Evolutionary conservation across 2,888 invertebrate genomes (phyloP).

Genomic region (Scaptomyza flava): DNA sequence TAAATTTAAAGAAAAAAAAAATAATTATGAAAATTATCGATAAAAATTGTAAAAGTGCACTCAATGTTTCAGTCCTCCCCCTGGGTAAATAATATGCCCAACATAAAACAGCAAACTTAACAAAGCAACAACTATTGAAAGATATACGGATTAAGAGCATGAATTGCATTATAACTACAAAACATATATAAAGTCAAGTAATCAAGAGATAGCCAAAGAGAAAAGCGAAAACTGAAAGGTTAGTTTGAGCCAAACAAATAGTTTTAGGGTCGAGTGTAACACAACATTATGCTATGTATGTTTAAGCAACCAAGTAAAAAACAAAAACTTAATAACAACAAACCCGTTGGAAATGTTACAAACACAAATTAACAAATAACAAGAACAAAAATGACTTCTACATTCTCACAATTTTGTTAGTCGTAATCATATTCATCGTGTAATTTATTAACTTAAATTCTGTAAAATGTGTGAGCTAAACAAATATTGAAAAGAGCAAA

Average conservation of each 20-base stretch:
- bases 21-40: slow-evolving; percentile 46
- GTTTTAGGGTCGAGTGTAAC: slow-evolving; percentile 53
- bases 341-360: slow-evolving; percentile 31
- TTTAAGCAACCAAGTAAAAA: slow-evolving; percentile 23
- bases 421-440: slow-evolving; percentile 76
- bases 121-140: slow-evolving; percentile 46
- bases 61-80: slow-evolving; percentile 69
- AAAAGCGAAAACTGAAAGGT: slow-evolving; percentile 23
- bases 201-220: slow-evolving; percentile 62
- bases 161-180: slow-evolving; percentile 63
- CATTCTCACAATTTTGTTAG: slow-evolving; percentile 81
- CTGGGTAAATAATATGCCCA: slow-evolving; percentile 22
- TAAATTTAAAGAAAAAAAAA: slow-evolving; percentile 33
- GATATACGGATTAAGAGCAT: slow-evolving; percentile 60
- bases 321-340: slow-evolving; percentile 25
- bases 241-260: slow-evolving; percentile 55
- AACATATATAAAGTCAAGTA: slow-evolving; percentile 38
- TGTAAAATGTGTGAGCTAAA: slow-evolving; percentile 60
- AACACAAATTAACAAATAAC: slow-evolving; percentile 36
- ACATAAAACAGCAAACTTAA: slow-evolving; percentile 33
- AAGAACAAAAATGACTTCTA: slow-evolving; percentile 68
- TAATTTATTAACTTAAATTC: slow-evolving; percentile 67
- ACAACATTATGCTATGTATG: slow-evolving; percentile 34
- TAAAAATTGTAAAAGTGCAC: slow-evolving; percentile 73
- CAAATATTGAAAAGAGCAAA: slow-evolving; percentile 32